Percentiles rank a stretch among this genome's conserved stretches.
Conservation (phyloP, 1,140 invertebrate species). For the Gryllus bimaculatus region DNA sequence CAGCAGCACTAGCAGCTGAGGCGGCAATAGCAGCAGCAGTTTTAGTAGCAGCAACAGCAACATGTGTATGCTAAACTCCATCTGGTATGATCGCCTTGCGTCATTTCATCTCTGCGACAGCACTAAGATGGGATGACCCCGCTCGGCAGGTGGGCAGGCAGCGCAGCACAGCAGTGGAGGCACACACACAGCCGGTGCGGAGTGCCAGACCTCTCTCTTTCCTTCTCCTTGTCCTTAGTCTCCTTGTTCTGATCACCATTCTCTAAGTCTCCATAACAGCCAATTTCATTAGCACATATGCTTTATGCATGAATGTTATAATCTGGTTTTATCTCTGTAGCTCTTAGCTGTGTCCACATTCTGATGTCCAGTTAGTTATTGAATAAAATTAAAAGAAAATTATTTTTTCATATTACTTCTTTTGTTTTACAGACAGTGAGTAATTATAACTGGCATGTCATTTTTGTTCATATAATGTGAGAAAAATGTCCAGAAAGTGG, state of each 20-base stretch:
- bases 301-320: background rate
- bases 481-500: background rate
- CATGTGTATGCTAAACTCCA: slow-evolving; percentile 17
- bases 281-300: background rate
- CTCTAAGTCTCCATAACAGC: background rate
- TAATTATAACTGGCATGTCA: background rate
- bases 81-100: slow-evolving; percentile 19
- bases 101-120: background rate
- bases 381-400: background rate
- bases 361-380: background rate
- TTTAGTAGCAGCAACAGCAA: background rate
- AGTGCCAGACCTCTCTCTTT: background rate
- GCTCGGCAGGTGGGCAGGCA: background rate
- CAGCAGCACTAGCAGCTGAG: background rate
- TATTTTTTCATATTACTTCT: background rate
- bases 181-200: too few relatives aligned
- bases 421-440: background rate
- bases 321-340: background rate
- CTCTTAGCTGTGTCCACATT: background rate
- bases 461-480: background rate
- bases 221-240: background rate
- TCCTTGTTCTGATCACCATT: background rate
- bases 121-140: background rate
- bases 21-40: background rate
- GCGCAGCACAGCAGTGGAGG: background rate